Evolutionary conservation across 2,113 vertebrate genomes (phyloP).

Genomic region (Bujurquina vittata): DNA sequence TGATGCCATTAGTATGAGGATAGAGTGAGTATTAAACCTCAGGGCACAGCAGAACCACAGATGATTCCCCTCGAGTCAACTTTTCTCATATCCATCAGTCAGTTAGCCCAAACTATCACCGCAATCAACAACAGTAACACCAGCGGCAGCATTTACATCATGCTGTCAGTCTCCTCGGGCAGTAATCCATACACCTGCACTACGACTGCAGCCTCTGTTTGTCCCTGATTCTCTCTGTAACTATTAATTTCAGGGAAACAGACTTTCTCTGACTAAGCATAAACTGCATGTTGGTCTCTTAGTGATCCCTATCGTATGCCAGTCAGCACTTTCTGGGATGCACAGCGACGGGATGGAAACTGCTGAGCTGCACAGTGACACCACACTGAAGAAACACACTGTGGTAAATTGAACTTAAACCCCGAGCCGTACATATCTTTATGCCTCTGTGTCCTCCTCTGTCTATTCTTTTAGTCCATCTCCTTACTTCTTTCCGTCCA

Average conservation of each 20-base stretch:
- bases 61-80: conserved; percentile 53
- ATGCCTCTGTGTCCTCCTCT: conserved; percentile 12
- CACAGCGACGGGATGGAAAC: conserved; percentile 51
- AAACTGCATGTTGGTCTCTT: conserved; percentile 58
- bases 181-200: conserved; percentile 53
- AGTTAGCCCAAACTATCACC: conserved; percentile 38
- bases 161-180: conserved; percentile 24
- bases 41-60: conserved; percentile 49
- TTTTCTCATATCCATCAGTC: conserved; percentile 52
- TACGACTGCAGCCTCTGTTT: conserved; percentile 12
- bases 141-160: conserved; percentile 34
- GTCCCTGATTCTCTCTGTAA: conserved; percentile 20
- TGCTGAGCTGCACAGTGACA: conserved; percentile 50
- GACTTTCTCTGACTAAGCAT: conserved; percentile 66
- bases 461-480: conserved; percentile 5
- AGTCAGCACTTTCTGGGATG: conserved; percentile 64
- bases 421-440: conserved; percentile 25
- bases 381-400: neutral
- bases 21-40: conserved; percentile 45
- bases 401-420: conserved; percentile 47
- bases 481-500: conserved; percentile 14
- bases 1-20: conserved; percentile 60
- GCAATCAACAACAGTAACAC: conserved; percentile 31
- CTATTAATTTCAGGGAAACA: conserved; percentile 59
- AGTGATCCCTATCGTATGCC: conserved; percentile 50